Conservation (phyloP, 2,888 invertebrate genomes). For the Antheraea assamensis region DNA sequence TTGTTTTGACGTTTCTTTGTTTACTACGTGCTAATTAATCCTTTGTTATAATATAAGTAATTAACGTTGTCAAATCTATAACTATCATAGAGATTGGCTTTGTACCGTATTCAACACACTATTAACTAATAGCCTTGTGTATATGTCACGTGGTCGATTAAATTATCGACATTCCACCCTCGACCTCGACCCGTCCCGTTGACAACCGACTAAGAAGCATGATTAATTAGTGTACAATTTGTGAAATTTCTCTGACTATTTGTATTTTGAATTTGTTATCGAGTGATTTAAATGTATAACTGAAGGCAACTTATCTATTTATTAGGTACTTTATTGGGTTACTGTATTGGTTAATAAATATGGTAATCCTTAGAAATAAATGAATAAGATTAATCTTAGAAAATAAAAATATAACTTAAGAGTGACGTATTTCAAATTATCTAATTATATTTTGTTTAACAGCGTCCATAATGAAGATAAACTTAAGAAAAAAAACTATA, state of each 20-base stretch:
- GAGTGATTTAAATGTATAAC: constrained; percentile 38
- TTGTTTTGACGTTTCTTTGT: too few species aligned
- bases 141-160: constrained; percentile 29
- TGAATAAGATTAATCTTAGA: too few species aligned
- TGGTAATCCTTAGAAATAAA: too few species aligned
- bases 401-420: too few species aligned
- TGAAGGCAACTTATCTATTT: background rate
- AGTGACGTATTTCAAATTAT: too few species aligned
- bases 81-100: background rate
- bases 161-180: constrained; percentile 45
- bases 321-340: too few species aligned
- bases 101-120: constrained; percentile 33
- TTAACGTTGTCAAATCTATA: background rate
- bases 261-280: constrained; percentile 44
- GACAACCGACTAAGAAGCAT: constrained; percentile 40
- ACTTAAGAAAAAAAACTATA: too few species aligned
- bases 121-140: constrained; percentile 46
- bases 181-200: constrained; percentile 34
- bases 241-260: constrained; percentile 45
- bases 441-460: too few species aligned
- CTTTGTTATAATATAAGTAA: background rate
- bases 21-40: too few species aligned
- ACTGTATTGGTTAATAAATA: too few species aligned
- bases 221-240: constrained; percentile 56
- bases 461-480: too few species aligned